phyloP scores from a whole-genome alignment of 2,888 invertebrate genomes.

The Eustalomyia histrio region DNA sequence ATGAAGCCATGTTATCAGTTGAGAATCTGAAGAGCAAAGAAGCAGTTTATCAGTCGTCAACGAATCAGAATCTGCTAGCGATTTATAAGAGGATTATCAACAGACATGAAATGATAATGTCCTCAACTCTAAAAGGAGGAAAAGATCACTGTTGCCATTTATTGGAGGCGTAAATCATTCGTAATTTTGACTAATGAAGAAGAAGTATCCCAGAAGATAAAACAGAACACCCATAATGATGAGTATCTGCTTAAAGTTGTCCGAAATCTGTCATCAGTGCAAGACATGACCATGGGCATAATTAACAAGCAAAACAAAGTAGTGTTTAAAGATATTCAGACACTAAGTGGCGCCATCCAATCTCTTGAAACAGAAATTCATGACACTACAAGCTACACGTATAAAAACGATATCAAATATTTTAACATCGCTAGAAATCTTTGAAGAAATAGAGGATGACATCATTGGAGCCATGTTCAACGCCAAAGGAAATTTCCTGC shows the following conservation, averaged over 20 bases:
- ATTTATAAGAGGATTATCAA: no score
- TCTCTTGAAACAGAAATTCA: background rate
- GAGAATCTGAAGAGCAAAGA: no score
- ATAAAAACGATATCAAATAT: background rate
- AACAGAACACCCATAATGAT: background rate
- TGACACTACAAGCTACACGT: no score
- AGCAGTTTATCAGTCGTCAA: no score
- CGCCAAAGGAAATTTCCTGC: no score
- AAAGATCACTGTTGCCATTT: slow-evolving; percentile 22
- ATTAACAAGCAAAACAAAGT: slow-evolving; percentile 4
- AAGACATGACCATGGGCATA: slow-evolving; percentile 14
- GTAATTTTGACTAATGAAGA: slow-evolving; percentile 25
- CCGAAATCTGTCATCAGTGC: slow-evolving; percentile 9
- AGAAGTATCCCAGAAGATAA: background rate
- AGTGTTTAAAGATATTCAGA: slow-evolving; percentile 3
- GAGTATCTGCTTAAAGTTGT: background rate
- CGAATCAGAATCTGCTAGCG: no score
- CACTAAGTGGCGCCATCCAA: background rate
- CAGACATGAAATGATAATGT: no score
- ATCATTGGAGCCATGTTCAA: slow-evolving; percentile 17
- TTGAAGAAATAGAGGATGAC: slow-evolving; percentile 10
- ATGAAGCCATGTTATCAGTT: no score
- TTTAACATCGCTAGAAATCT: background rate
- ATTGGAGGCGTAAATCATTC: slow-evolving; percentile 14
- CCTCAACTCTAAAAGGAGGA: background rate